These are phyloP conservation scores for Machimus rusticus DNA, from an alignment of 2,888 invertebrate genomes.

Conservation along the genomic window DNA sequence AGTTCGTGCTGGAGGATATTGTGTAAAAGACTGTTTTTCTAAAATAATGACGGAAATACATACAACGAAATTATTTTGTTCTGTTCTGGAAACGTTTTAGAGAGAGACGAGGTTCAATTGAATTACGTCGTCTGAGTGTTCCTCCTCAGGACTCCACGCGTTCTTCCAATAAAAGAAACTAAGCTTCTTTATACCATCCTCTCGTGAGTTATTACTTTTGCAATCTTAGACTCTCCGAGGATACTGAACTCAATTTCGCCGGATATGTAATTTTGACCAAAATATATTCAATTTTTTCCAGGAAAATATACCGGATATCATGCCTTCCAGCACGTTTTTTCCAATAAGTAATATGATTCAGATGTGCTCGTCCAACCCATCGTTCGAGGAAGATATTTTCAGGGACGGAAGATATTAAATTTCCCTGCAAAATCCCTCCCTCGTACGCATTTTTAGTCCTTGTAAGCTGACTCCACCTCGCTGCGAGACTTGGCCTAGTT, in stretches of 20 bases:
- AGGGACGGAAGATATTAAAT: background rate
- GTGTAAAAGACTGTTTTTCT: too few relatives aligned
- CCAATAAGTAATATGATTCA: background rate
- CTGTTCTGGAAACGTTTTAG: background rate
- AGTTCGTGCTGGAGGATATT: too few relatives aligned
- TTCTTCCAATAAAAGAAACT: background rate
- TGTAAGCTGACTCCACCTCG: background rate
- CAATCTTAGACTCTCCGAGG: background rate
- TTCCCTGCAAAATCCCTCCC: background rate
- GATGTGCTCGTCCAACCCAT: background rate
- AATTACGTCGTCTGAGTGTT: background rate
- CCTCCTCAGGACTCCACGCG: background rate
- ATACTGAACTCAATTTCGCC: background rate
- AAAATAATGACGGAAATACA: background rate
- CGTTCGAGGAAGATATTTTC: background rate
- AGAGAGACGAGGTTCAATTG: background rate
- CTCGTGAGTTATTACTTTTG: background rate
- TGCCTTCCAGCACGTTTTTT: background rate
- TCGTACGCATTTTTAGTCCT: background rate
- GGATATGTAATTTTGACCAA: background rate
- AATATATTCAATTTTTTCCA: background rate
- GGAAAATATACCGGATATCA: background rate
- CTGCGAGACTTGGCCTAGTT: background rate
- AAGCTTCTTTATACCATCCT: background rate
- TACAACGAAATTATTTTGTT: background rate